These are phyloP conservation scores for Australoheros facetus DNA, from an alignment of 2,797 vertebrate species.

Conservation along the genomic window DNA sequence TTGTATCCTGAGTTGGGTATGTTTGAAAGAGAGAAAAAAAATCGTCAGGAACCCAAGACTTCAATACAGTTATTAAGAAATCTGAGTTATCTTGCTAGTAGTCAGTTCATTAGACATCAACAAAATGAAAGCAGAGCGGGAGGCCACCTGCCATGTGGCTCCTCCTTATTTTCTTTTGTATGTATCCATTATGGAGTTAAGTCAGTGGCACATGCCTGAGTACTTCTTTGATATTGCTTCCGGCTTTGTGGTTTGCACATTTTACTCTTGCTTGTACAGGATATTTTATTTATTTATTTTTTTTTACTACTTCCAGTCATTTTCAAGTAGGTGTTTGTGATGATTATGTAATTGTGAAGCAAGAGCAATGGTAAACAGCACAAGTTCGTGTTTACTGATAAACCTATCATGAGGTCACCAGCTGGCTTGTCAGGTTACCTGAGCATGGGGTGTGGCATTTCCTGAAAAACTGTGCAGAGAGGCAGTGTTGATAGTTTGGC, in stretches of 20 bases:
- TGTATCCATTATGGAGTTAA: constrained; percentile 55
- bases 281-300: background rate
- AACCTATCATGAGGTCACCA: constrained; percentile 65
- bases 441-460: constrained; percentile 45
- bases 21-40: background rate
- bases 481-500: background rate
- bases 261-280: background rate
- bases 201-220: constrained; percentile 2
- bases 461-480: constrained; percentile 8
- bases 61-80: background rate
- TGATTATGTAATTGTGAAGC: constrained; percentile 26
- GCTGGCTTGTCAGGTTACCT: constrained; percentile 72
- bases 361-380: constrained; percentile 8
- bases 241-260: background rate
- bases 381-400: constrained; percentile 50
- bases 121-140: constrained; percentile 37
- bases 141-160: constrained; percentile 71
- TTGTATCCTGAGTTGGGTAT: background rate
- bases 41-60: background rate
- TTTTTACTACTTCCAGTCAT: background rate
- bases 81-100: background rate
- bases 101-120: background rate
- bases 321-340: background rate
- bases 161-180: constrained; percentile 64
- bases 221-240: background rate